Percentiles rank a stretch among this genome's conserved stretches.
These are phyloP conservation scores for Ptyas mucosa DNA, from an alignment of 2,113 vertebrate species.

Conservation along the genomic window DNA sequence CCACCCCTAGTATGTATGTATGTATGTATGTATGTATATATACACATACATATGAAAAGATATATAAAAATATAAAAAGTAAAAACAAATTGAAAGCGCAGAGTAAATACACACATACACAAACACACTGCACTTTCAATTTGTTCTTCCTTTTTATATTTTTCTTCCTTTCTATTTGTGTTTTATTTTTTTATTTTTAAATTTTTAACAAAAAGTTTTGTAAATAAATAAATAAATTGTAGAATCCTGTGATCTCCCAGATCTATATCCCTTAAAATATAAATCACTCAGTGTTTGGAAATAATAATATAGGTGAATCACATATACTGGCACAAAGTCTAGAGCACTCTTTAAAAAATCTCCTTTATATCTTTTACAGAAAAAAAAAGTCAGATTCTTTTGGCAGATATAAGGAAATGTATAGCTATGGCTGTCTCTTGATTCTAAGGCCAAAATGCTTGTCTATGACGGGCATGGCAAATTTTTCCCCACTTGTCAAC, in stretches of 20 bases:
- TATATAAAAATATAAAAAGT: too few species aligned
- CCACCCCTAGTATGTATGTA: too few species aligned
- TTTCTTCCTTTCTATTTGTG: neutral
- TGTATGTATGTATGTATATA: too few species aligned
- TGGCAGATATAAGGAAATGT: conserved; percentile 16
- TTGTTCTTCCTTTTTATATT: too few species aligned
- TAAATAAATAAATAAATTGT: neutral
- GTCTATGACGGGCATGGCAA: conserved; percentile 9
- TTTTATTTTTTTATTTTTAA: neutral
- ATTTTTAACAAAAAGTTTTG: neutral
- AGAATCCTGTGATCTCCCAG: neutral
- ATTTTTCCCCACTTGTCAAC: conserved; percentile 12
- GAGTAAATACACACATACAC: too few species aligned
- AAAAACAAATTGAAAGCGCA: too few species aligned
- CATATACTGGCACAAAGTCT: neutral
- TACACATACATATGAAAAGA: too few species aligned
- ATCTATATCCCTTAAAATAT: neutral
- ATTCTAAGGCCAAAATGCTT: conserved; percentile 12
- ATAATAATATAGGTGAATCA: conserved; percentile 13
- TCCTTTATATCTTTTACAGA: neutral
- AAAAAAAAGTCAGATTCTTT: conserved; percentile 14
- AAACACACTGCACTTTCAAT: too few species aligned
- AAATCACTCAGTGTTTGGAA: conserved; percentile 5
- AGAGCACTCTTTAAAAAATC: neutral
- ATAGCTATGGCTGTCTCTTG: conserved; percentile 8